Evolutionary conservation across 1,140 invertebrate species (phyloP).

Genomic region (Aplysia californica): DNA sequence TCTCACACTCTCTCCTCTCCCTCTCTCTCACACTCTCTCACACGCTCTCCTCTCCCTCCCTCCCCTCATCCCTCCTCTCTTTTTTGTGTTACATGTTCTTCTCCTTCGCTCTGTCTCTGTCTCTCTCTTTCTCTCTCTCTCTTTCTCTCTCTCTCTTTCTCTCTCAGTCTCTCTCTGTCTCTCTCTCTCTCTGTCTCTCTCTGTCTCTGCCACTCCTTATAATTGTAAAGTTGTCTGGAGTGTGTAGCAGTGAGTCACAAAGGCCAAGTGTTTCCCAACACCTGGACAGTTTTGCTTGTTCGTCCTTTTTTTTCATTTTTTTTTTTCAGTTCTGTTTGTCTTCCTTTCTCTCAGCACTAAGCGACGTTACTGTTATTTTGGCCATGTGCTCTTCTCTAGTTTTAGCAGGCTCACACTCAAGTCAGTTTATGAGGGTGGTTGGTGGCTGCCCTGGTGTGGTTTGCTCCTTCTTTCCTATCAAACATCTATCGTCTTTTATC

Average conservation of each 20-base stretch:
- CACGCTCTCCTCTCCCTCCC: not conserved
- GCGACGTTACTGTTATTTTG: not conserved
- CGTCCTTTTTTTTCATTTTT: not conserved
- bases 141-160: not conserved
- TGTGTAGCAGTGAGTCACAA: not conserved
- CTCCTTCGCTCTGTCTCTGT: not conserved
- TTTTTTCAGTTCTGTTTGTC: not conserved
- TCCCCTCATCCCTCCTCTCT: not conserved
- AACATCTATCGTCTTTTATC: too few relatives aligned
- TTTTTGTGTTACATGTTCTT: not conserved
- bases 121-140: not conserved
- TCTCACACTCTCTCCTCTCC: not conserved
- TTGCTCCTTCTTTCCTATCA: too few relatives aligned
- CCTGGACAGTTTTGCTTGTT: not conserved
- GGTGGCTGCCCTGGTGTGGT: too few relatives aligned
- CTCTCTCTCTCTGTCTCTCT: not conserved
- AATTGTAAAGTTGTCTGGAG: not conserved
- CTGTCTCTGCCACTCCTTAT: not conserved
- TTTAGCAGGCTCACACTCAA: too few relatives aligned
- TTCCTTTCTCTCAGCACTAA: not conserved
- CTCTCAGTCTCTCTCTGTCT: slow-evolving; percentile 1
- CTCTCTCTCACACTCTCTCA: not conserved
- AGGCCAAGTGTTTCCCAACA: not conserved
- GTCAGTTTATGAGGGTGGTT: too few relatives aligned
- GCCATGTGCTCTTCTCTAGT: too few relatives aligned